Base-by-base conservation (phyloP, 2,797 vertebrate species). In the Argentina silus region DNA sequence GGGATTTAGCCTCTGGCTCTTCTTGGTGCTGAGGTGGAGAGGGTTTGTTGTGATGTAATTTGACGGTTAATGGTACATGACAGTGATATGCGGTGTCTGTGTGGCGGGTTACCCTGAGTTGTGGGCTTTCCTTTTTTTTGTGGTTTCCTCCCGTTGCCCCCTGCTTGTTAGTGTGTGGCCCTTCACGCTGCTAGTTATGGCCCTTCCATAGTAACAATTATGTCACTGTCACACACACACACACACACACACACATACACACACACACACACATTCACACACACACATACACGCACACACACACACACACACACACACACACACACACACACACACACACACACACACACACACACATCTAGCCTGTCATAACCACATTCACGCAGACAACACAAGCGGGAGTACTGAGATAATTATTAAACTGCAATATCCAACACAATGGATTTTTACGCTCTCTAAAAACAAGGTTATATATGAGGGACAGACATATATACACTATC, bases 41-140 rank as follows among this genome's bases (percentile, higher is more conserved):
- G 44, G 15, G 21, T 77, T 72, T 62, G 69, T 63, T 36, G 56
- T 80, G 59, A 76, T 85, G 72, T 91, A 87, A 90, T 88, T 86
- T 88, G 88, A 91, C 77, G 74, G 78, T 71, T 83, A 79, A 89
- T 80, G 21, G 65, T 76, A 72, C 75, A 73, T 85, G 87, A 88
- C 88, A 90, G 81, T 74, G 67, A 75, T 61, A 70, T 55, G 70
- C n/a, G 61, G 69, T 67, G 47, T 67, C 44, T 43, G 63, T 19
- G n/a, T 50, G 36, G 8, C 7, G 45, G 56, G 27, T 53, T 5
- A 43, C 53, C 21, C 27, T 1, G 21, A 59, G 51, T 51, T 23
- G 45, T 53, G 21, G 11, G 42, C 45, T 69, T 11, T 69, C 27
- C 27, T 36, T 36, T 36, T 36, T 36, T 36, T 4, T 36, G 27